Conservation (phyloP, 2,113 vertebrate species). For the Cavia aperea region DNA sequence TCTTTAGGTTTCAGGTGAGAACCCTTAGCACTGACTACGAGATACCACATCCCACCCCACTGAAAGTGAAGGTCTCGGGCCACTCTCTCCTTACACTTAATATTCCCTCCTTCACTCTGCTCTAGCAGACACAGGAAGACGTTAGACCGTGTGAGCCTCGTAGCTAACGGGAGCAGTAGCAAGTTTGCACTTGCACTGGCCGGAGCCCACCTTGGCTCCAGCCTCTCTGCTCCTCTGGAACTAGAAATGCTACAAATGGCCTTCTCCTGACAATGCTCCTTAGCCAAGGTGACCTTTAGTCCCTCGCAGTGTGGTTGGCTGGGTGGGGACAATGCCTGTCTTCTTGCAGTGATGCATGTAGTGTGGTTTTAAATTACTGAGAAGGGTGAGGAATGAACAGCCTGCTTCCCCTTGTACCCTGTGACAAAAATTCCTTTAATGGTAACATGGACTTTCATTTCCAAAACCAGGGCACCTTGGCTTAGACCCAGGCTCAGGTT, state of each 20-base stretch:
- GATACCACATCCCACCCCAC: background rate
- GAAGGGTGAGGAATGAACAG: background rate
- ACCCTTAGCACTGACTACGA: background rate
- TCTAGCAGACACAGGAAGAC: background rate
- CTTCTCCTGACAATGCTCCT: background rate
- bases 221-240: background rate
- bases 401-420: background rate
- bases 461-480: background rate
- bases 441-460: background rate
- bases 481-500: background rate
- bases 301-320: background rate
- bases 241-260: background rate
- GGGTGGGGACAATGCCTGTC: background rate
- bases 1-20: background rate
- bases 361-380: background rate
- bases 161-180: background rate
- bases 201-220: background rate
- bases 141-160: background rate
- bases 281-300: background rate
- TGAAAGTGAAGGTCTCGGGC: background rate
- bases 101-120: background rate
- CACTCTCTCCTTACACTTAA: background rate
- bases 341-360: background rate
- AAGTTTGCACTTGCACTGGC: background rate
- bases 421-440: background rate